Evolutionary conservation across 2,888 invertebrate genomes (phyloP), one percentile per base, ranked within the genome.

Genomic region (Maniola hyperantus): DNA sequence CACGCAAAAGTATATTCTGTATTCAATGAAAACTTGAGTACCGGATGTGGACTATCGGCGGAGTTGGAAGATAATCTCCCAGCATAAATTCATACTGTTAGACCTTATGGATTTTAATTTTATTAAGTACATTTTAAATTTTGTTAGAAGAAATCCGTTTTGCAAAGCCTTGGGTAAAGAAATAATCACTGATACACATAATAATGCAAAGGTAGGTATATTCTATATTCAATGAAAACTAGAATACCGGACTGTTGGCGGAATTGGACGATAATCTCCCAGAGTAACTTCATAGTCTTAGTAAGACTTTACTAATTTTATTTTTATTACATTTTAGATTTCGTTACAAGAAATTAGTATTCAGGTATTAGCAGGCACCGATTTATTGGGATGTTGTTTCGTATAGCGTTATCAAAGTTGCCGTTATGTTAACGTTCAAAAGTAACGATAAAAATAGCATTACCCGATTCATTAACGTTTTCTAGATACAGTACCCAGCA

Each of bases 141-240:
- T 46, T 46, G 15, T 46, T 7, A 8, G 7, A 46, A 15, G 5
- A 7, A 46, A 42, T 42, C n/a, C n/a, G n/a, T n/a, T n/a, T 15
- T 71, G 71, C 50, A 69, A 64, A 39, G 69, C 69, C 7, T 2
- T 64, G 7, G 62, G 39, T 2, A 36, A 53, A 2, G 36, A 57
- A 11, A 18, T 66, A 15, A 50, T 67, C 18, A 15, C 51, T 42
- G 69, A 69, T 15, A 1, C 0, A 5, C 70, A 71, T 51, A 68
- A 66, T 7, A 68, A 71, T 36, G 15, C 57, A 26, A 5, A 13
- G 20, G 6, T 10, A n/a, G n/a, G n/a, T n/a, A n/a, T 26, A 8
- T n/a, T 6, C 7, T 55, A 18, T 26, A 58, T n/a, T n/a, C 13
- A 58, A 58, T 26, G 20, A 58, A 58, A 58, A 58, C n/a, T 53